Base-by-base conservation (phyloP, 2,113 vertebrate species). In the Furnarius figulus region DNA sequence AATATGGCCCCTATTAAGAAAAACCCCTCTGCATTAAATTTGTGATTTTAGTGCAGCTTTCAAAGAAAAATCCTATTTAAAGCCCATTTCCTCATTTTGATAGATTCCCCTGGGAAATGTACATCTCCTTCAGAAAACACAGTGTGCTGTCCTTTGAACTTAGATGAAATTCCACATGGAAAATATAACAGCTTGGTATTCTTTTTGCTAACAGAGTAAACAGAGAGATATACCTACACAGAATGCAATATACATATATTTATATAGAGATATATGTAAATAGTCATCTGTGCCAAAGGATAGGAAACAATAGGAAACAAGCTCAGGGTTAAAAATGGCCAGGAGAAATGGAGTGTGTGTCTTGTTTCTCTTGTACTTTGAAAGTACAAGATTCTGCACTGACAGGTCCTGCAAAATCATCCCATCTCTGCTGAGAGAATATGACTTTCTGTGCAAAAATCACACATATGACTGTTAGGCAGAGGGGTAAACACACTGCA, bases 51-150 rank as follows among this genome's bases (percentile, higher is more conserved):
- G 71, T 70, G 39, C 14, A 27, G n/a, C 59, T 90, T 88, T 70
- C 79, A 83, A 77, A 86, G 25, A 17, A 74, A 62, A 95, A 84
- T 77, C 62, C 47, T 81, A 65, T 90, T 90, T 96, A 88, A 93
- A 94, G 35, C 39, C 81, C 42, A 7, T 81, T 91, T 93, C 63
- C 68, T 95, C 52, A 68, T 90, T 95, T 93, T 89, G 65, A 53
- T 91, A 71, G 59, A 93, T 74, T 88, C 59, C 47, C 72, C 20
- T 30, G 55, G 52, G 87, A 93, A 95, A 86, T 31, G 21, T 37
- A 52, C 47, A 10, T 63, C 39, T 91, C n/a, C n/a, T 85, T 87
- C 18, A 31, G 68, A 90, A 92, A 92, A 65, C 22, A 59, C 10
- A 80, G 10, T 27, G 24, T 77, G 16, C 46, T 79, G 37, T 58